These are phyloP conservation scores for Mayetiola destructor DNA, from an alignment of 2,888 invertebrate species.

Conservation along the genomic window DNA sequence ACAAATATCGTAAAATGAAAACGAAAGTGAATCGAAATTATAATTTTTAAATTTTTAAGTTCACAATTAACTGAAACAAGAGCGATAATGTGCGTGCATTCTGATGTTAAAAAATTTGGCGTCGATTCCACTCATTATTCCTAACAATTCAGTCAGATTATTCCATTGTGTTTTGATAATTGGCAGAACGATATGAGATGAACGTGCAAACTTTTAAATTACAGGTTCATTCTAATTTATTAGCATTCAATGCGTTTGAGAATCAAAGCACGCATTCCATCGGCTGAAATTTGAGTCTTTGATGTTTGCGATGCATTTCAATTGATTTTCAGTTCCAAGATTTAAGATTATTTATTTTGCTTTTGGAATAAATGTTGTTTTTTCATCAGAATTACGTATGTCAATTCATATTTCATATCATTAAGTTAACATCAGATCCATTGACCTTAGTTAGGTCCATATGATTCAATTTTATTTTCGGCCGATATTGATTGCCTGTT, in stretches of 20 bases:
- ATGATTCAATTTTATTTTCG: neutral
- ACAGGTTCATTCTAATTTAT: neutral
- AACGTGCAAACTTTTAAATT: neutral
- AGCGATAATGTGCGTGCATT: neutral
- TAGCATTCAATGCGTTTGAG: neutral
- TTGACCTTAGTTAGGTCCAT: neutral
- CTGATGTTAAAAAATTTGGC: neutral
- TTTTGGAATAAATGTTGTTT: neutral
- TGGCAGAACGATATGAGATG: neutral
- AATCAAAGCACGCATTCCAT: neutral
- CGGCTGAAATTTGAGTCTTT: neutral
- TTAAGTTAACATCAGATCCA: neutral
- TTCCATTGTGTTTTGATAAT: too few relatives aligned
- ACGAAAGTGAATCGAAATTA: too few relatives aligned
- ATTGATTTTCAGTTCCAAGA: neutral
- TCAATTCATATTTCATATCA: neutral
- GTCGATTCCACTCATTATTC: too few relatives aligned
- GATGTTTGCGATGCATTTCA: neutral
- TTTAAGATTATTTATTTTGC: neutral
- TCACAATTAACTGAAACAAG: too few relatives aligned
- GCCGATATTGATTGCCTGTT: neutral
- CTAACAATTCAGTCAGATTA: too few relatives aligned
- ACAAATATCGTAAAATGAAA: too few relatives aligned
- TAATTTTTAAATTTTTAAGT: too few relatives aligned
- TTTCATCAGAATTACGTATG: neutral